Conservation (phyloP, 2,113 vertebrate genomes). For the Gobiocypris rarus region DNA sequence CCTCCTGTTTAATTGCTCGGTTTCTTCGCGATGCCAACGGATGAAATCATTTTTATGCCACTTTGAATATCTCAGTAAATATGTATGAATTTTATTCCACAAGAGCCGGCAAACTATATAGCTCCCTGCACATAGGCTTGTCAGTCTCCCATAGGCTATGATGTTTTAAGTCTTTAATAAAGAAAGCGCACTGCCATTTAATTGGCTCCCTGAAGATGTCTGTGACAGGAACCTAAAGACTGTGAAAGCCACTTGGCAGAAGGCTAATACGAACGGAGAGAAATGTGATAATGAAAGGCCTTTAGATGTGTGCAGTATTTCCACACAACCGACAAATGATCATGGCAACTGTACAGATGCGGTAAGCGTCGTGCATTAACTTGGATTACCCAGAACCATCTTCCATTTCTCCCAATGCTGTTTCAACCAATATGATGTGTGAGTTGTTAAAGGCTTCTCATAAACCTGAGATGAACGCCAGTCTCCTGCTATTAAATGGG, state of each 20-base stretch:
- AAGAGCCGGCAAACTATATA: constrained; percentile 4
- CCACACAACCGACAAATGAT: constrained; percentile 47
- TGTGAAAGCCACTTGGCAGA: constrained; percentile 51
- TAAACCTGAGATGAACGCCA: constrained; percentile 53
- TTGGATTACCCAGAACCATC: constrained; percentile 17
- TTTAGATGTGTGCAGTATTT: background rate
- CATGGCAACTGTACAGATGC: constrained; percentile 21
- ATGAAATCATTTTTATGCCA: constrained; percentile 39
- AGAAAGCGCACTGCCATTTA: constrained; percentile 41
- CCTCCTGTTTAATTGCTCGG: constrained; percentile 41
- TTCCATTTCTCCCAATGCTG: constrained; percentile 31
- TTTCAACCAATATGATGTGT: constrained; percentile 58
- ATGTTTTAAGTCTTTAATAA: constrained; percentile 58
- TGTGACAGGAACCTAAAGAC: constrained; percentile 46
- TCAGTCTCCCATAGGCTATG: constrained; percentile 22
- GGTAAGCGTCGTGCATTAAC: constrained; percentile 23
- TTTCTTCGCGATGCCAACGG: constrained; percentile 40
- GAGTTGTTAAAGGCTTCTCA: constrained; percentile 54
- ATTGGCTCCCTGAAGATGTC: constrained; percentile 60
- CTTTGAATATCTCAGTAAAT: constrained; percentile 35
- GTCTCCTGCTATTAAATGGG: constrained; percentile 39
- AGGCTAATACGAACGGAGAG: constrained; percentile 9
- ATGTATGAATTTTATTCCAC: constrained; percentile 20
- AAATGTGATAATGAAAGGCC: constrained; percentile 47
- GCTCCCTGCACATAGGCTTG: constrained; percentile 4